Percentiles rank a stretch among this genome's conserved stretches.
These are phyloP conservation scores for Scaptodrosophila latifasciaeformis DNA, from an alignment of 2,888 invertebrate species.

Conservation along the genomic window DNA sequence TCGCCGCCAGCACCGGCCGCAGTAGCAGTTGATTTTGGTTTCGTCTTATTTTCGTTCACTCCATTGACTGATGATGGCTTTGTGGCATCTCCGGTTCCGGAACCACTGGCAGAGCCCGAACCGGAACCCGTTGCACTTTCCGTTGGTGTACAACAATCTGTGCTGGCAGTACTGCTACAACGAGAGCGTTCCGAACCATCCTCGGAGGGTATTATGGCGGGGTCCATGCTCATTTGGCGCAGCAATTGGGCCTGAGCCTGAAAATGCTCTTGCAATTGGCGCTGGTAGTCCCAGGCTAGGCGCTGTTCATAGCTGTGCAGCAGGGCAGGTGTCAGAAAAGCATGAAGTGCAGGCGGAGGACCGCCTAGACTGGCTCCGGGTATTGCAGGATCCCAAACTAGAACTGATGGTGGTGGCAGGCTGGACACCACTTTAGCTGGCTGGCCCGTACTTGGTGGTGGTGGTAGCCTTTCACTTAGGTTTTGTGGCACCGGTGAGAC, in stretches of 20 bases:
- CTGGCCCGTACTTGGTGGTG: conserved; percentile 4
- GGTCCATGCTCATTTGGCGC: conserved; percentile 76
- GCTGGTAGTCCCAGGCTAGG: conserved; percentile 78
- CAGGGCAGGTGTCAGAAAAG: conserved; percentile 76
- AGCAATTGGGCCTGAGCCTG: conserved; percentile 76
- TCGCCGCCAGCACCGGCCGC: conserved; percentile 74
- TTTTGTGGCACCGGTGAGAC: neutral
- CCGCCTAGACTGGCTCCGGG: conserved; percentile 75
- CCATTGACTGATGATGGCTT: conserved; percentile 11
- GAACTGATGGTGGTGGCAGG: conserved; percentile 11
- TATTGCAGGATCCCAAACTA: conserved; percentile 28
- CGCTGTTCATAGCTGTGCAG: conserved; percentile 82
- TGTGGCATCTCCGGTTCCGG: neutral
- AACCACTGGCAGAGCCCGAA: neutral
- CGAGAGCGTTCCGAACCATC: conserved; percentile 82
- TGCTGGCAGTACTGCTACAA: conserved; percentile 79
- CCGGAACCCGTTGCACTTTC: conserved; percentile 38
- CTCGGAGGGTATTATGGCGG: conserved; percentile 76
- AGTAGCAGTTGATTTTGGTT: conserved; percentile 10
- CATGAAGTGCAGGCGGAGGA: conserved; percentile 61
- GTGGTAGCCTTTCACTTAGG: conserved; percentile 18
- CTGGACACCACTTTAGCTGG: neutral
- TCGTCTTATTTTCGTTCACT: no score
- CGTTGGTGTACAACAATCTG: conserved; percentile 48
- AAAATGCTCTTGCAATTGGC: conserved; percentile 77